phyloP scores from a whole-genome alignment of 2,113 vertebrate species.

The Porphyrio hochstetteri region DNA sequence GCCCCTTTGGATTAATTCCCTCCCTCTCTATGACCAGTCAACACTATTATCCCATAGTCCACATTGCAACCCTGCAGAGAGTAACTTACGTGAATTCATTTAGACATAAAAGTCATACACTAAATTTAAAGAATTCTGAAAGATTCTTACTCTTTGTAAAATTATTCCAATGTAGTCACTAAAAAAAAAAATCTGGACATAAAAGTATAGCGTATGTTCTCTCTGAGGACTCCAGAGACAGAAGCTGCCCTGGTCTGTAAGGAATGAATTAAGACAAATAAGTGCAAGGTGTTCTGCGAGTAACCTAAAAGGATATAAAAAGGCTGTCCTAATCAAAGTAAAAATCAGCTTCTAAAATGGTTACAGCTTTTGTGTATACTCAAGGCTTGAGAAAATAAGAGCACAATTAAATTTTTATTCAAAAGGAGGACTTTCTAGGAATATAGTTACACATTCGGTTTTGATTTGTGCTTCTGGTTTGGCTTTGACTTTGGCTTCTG shows the following conservation, averaged over 20 bases:
- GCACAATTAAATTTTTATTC: background rate
- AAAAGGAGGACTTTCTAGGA: slow-evolving; percentile 46
- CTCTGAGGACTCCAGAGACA: background rate
- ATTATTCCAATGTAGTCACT: background rate
- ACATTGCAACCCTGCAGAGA: background rate
- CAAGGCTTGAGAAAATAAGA: background rate
- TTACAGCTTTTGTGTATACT: background rate
- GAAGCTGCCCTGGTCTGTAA: background rate
- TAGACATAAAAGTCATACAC: background rate
- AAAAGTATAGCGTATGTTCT: background rate
- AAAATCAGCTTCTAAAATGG: slow-evolving; percentile 9
- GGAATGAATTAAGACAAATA: slow-evolving; percentile 24
- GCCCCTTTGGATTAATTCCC: background rate
- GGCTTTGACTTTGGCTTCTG: background rate
- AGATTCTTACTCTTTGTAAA: background rate
- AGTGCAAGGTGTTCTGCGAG: background rate
- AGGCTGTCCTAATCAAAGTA: background rate
- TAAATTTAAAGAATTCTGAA: background rate
- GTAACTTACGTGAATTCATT: background rate
- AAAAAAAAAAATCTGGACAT: background rate
- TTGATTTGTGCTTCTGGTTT: slow-evolving; percentile 41
- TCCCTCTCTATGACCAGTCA: background rate
- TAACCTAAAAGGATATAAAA: background rate
- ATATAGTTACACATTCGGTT: slow-evolving; percentile 16
- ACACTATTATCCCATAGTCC: background rate